phyloP scores from a whole-genome alignment of 64 coral and sea anemone species.

The Hydrozoanthus tunicans region DNA sequence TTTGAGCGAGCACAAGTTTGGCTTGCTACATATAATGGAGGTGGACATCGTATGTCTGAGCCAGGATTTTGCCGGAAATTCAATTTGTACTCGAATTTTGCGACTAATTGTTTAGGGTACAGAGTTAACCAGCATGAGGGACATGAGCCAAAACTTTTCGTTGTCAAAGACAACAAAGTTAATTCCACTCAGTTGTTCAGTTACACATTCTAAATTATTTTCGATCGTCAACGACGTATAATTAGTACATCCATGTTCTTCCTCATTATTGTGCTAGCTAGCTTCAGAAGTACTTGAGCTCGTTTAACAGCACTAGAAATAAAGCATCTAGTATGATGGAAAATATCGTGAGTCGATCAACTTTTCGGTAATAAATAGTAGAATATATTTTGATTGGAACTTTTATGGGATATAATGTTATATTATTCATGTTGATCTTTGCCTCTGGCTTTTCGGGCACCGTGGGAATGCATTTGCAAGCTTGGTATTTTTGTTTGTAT shows the following conservation, averaged over 20 bases:
- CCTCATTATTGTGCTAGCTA: too few relatives aligned
- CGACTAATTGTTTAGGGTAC: too few relatives aligned
- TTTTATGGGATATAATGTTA: neutral
- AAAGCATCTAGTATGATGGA: too few relatives aligned
- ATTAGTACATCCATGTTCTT: too few relatives aligned
- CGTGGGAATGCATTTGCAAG: neutral
- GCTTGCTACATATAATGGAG: too few relatives aligned
- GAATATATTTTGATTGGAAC: neutral
- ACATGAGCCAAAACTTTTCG: too few relatives aligned
- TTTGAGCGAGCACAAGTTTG: too few relatives aligned
- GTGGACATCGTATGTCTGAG: neutral
- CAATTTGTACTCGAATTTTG: neutral
- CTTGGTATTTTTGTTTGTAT: slow-evolving; percentile 3
- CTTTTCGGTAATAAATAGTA: too few relatives aligned
- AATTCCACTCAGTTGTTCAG: neutral
- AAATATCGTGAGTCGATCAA: too few relatives aligned
- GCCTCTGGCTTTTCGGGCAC: neutral
- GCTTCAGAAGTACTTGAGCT: too few relatives aligned
- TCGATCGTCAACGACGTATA: neutral
- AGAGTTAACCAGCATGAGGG: too few relatives aligned
- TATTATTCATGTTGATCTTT: slow-evolving; percentile 54
- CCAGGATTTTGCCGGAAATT: slow-evolving; percentile 22
- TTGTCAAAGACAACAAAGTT: neutral
- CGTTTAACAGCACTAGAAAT: too few relatives aligned
- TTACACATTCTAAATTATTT: neutral